A percentile compares a stretch with the other conserved stretches of the same genome.
Conservation (phyloP, 2,113 vertebrate species). For the Rhinolophus sinicus region DNA sequence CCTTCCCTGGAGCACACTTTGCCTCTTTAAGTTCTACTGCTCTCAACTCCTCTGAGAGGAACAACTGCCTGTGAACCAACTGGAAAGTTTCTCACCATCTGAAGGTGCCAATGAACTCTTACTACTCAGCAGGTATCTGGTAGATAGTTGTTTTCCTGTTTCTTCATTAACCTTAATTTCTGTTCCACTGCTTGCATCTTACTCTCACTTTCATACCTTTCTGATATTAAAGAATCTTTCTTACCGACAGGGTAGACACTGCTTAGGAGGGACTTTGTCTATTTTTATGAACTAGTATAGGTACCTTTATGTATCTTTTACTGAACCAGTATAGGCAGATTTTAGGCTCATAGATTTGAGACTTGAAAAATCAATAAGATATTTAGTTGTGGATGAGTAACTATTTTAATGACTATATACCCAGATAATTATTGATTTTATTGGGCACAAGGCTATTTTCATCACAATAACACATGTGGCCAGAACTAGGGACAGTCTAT, state of each 20-base stretch:
- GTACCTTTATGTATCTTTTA: background rate
- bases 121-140: background rate
- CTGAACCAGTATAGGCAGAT: background rate
- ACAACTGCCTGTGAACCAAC: background rate
- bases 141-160: background rate
- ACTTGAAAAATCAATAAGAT: slow-evolving; percentile 31
- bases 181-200: background rate
- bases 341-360: slow-evolving; percentile 4
- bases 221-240: background rate
- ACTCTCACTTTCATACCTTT: background rate
- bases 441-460: background rate
- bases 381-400: background rate
- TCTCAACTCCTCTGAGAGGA: background rate
- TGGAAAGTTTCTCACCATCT: background rate
- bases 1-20: background rate
- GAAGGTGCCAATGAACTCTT: background rate
- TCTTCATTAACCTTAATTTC: background rate
- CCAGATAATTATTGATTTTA: slow-evolving; percentile 17
- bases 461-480: background rate
- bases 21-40: background rate
- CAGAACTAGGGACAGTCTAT: background rate
- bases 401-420: slow-evolving; percentile 25
- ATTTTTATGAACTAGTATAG: background rate
- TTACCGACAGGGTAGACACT: background rate
- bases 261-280: background rate